Base-by-base conservation (phyloP, 2,113 vertebrate species). In the Rhadina sibilatrix region DNA sequence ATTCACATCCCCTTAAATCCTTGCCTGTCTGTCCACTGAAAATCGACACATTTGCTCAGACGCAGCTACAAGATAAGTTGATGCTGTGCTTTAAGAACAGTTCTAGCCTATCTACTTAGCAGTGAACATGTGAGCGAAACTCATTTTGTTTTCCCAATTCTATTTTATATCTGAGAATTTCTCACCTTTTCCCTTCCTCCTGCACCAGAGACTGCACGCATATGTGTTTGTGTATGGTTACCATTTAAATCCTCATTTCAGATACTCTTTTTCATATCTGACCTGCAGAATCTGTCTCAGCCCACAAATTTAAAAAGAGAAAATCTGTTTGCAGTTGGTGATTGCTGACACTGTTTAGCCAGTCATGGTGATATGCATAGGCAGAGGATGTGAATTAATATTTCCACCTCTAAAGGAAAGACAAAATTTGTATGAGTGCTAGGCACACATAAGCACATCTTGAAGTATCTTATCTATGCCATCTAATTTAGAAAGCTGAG, bases 201-300 rank as follows among this genome's bases (percentile, higher is more conserved):
- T 66, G 81, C 46, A 84, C 31, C 49, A 93, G 81, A 91, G 81
- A 69, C 59, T 80, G 33, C 24, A 56, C 33, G 56, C 52, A 31
- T 88, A 66, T 77, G 15, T 85, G 44, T 72, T 85, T 61, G 30
- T 63, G 14, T 83, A 63, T 72, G n/a, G 44, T 80, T 88, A 71
- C 49, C 12, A 60, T 85, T 96, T 82, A 93, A 90, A 92, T 87
- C 47, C 16, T 79, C 21, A 33, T 90, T 96, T 94, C 78, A 83
- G 61, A 83, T 83, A 37, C 37, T 87, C 30, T 72, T 5, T 27
- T 12, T 87, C 11, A 6, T 68, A 49, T 69, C 44, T 88, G 53
- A 72, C 42, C 37, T 72, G 31, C 21, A 72, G 44, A 87, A 68
- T 47, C 27, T 63, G 30, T 61, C 54, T 90, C 38, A 82, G 35